Evolutionary conservation across 1,140 invertebrate species (phyloP).

Genomic region (Pteromalus puparum): DNA sequence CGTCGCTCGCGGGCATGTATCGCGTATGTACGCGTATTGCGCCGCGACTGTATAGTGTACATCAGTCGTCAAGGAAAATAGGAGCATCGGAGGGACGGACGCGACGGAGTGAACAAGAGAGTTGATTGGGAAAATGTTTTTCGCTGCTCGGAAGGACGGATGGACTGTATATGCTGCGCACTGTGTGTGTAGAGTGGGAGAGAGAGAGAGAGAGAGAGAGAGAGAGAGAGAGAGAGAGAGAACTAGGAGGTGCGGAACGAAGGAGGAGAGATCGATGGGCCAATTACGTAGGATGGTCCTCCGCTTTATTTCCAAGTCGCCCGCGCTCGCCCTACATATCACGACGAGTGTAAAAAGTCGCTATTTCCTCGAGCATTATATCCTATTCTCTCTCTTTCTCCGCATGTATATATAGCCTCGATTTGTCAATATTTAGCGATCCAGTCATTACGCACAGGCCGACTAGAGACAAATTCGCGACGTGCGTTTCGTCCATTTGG

Average conservation of each 20-base stretch:
- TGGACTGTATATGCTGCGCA: background rate
- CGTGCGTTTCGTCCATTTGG: background rate
- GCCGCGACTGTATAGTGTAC: background rate
- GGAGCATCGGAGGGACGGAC: background rate
- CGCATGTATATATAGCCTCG: background rate
- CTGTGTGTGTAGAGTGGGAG: too few species aligned
- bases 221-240: too few species aligned
- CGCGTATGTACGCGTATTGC: background rate
- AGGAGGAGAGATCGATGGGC: constrained; percentile 38
- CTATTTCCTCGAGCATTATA: background rate
- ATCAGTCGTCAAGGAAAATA: background rate
- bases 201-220: too few species aligned
- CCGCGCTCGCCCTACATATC: background rate
- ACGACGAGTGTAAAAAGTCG: background rate
- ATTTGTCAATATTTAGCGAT: constrained; percentile 34
- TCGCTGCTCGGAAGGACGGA: background rate
- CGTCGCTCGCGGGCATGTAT: background rate
- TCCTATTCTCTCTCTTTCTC: background rate
- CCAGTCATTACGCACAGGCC: background rate
- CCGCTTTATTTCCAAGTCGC: constrained; percentile 46
- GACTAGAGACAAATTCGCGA: background rate
- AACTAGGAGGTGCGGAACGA: background rate
- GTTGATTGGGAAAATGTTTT: constrained; percentile 31
- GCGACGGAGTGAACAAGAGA: background rate
- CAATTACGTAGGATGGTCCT: constrained; percentile 44